phyloP scores from a whole-genome alignment of 2,888 invertebrate genomes.

The Harpalus rubripes region DNA sequence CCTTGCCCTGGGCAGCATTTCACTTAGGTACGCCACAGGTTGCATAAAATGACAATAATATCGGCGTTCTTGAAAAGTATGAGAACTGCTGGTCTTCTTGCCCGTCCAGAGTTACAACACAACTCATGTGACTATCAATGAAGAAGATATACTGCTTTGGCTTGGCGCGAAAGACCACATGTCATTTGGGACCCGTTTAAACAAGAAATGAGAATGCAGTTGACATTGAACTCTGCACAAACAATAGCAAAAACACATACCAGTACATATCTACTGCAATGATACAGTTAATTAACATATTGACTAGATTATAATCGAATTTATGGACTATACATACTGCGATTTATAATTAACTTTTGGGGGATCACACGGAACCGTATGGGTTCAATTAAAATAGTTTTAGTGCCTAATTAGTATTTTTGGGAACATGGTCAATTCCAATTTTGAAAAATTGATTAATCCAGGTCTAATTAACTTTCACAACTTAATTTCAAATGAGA shows the following conservation, averaged over 20 bases:
- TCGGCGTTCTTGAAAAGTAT: not conserved
- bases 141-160: not conserved
- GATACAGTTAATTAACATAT: not conserved
- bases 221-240: not conserved
- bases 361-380: not conserved
- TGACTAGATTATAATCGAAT: not conserved
- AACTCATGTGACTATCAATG: not conserved
- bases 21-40: too few species aligned
- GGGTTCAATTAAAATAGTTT: too few species aligned
- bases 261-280: not conserved
- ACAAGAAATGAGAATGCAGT: not conserved
- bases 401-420: not conserved
- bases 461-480: too few species aligned
- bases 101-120: not conserved
- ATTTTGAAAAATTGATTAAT: too few species aligned
- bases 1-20: too few species aligned
- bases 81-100: not conserved
- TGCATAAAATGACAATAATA: too few species aligned
- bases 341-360: not conserved
- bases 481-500: too few species aligned
- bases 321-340: not conserved
- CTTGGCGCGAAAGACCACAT: not conserved
- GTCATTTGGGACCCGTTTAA: not conserved
- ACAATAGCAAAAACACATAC: not conserved
- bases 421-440: not conserved